Base-by-base conservation (phyloP, 2,888 invertebrate genomes). In the Cerceris rybyensis region DNA sequence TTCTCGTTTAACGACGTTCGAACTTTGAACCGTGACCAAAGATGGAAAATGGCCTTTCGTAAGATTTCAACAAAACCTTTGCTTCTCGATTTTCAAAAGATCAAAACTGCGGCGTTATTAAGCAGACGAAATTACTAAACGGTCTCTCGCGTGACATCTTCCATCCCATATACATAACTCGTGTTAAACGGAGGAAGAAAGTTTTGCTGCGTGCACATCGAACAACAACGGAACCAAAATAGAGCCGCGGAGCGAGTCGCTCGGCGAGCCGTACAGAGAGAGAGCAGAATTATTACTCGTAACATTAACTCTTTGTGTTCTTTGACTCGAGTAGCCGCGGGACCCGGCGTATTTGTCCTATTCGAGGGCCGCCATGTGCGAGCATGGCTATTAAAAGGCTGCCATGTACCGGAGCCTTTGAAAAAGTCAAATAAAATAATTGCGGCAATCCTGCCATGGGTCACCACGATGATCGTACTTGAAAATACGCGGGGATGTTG, bases 201-300 rank as follows among this genome's bases (percentile, higher is more conserved):
- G 42, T 57, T 70, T 55, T 60, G n/a, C 16, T 49, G 50, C 8
- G n/a, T 46, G 43, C 14, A 64, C 59, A 42, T 67, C 41, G 59
- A 66, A 66, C 63, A 67, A 72, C 61, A 76, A 67, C 58, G 54
- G 58, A 39, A 28, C 75, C 43, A 60, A 70, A 77, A 78, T 66
- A 71, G 76, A 67, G 66, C 9, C 58, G 61, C 52, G 70, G 49
- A 16, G 65, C 41, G 57, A 39, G 42, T 65, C 43, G 54, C 59
- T n/a, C 41, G 68, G 16, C 58, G 14, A 7, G 8, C 6, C 14
- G 39, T 49, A 50, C 28, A 28, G 28, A 28, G 5, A 11, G 28
- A 41, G 14, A 17, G 42, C 17, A 50, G 46, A 71, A 76, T 76
- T 71, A 78, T 75, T 63, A 46, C 71, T 42, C 55, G 55, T 28